Percentiles rank a stretch among this genome's conserved stretches.
These are phyloP conservation scores for Cyclura pinguis DNA, from an alignment of 2,797 vertebrate species.

Conservation along the genomic window DNA sequence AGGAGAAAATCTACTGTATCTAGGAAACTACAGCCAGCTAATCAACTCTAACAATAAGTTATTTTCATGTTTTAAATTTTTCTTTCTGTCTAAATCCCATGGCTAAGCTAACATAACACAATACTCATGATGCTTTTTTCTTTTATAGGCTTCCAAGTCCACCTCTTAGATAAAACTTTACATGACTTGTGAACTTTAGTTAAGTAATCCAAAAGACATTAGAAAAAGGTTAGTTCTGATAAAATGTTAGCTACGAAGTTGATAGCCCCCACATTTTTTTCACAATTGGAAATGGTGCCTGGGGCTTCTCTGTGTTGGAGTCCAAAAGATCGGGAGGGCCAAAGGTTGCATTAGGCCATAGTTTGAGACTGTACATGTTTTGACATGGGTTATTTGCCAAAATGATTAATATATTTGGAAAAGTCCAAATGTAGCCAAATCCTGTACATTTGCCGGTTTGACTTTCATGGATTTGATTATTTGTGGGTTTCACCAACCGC, in stretches of 20 bases:
- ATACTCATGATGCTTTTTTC: conserved; percentile 67
- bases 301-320: not conserved
- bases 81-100: conserved; percentile 67
- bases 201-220: not conserved
- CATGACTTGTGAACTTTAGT: no score
- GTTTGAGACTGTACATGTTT: not conserved
- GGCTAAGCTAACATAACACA: conserved; percentile 69
- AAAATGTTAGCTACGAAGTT: conserved; percentile 44
- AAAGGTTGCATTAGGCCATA: not conserved
- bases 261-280: conserved; percentile 1
- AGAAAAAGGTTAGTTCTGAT: conserved; percentile 53
- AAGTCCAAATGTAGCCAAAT: not conserved
- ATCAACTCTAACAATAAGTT: conserved; percentile 76
- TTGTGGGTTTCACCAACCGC: no score
- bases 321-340: not conserved
- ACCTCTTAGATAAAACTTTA: conserved; percentile 54
- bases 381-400: not conserved
- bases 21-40: conserved; percentile 75
- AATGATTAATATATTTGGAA: not conserved
- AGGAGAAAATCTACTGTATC: conserved; percentile 71
- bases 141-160: conserved; percentile 66
- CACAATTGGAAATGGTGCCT: not conserved
- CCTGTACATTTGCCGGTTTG: no score
- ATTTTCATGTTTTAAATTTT: conserved; percentile 74
- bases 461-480: no score